These are phyloP conservation scores for Anagrus nilaparvatae DNA, from an alignment of 1,140 invertebrate genomes.

Conservation along the genomic window DNA sequence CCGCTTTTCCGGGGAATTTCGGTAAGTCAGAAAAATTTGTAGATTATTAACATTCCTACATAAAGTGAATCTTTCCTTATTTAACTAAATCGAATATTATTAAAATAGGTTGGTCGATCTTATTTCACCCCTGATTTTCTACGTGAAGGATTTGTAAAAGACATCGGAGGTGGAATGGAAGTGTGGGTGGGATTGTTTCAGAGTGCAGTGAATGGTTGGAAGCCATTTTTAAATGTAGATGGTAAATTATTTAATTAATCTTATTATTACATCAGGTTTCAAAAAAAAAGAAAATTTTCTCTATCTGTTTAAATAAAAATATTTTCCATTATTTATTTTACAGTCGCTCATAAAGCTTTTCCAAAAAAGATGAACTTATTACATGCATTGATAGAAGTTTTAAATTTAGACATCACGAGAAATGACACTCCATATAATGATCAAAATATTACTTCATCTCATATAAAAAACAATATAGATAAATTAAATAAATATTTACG, in stretches of 20 bases:
- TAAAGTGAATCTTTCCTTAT: background rate
- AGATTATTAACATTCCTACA: background rate
- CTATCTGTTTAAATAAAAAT: too few species aligned
- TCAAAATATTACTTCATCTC: too few species aligned
- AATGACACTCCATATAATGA: too few species aligned
- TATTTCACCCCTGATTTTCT: conserved; percentile 32
- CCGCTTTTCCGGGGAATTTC: too few species aligned
- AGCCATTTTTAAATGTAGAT: conserved; percentile 65
- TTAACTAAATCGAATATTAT: conserved; percentile 5
- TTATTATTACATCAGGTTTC: too few species aligned
- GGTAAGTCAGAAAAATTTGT: too few species aligned
- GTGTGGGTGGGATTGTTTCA: conserved; percentile 65
- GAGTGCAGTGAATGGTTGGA: conserved; percentile 60
- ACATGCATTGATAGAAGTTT: conserved; percentile 28
- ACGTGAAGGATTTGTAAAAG: conserved; percentile 18
- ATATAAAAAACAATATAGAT: too few species aligned
- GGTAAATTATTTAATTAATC: conserved; percentile 39
- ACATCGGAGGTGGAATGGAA: conserved; percentile 52
- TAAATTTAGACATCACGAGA: too few species aligned
- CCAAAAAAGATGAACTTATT: conserved; percentile 41
- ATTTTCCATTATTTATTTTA: too few species aligned
- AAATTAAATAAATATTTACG: conserved; percentile 19
- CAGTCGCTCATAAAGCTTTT: conserved; percentile 59
- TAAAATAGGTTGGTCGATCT: conserved; percentile 42
- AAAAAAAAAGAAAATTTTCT: background rate